phyloP scores from a whole-genome alignment of 2,888 invertebrate species.

The Tanypteryx hageni region DNA sequence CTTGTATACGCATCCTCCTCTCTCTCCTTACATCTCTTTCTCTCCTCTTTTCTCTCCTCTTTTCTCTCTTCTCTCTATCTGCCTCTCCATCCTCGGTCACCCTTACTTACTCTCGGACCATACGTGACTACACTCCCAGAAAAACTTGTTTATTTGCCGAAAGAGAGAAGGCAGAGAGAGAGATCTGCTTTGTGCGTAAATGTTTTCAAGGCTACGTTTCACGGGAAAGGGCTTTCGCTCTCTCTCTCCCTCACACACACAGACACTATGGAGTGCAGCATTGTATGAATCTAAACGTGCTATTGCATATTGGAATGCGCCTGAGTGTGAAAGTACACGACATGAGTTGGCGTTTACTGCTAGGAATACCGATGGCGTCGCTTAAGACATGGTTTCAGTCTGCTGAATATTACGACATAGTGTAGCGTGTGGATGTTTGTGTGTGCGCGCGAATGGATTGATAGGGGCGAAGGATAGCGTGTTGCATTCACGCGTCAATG shows the following conservation, averaged over 20 bases:
- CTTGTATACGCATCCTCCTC: not conserved
- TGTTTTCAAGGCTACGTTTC: not conserved
- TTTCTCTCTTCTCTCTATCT: not conserved
- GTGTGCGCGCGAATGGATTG: not conserved
- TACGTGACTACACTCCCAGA: slow-evolving; percentile 8
- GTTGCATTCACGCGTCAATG: not conserved
- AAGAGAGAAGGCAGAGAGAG: not conserved
- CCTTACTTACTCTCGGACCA: not conserved
- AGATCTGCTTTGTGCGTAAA: slow-evolving; percentile 7
- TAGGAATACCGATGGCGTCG: not conserved
- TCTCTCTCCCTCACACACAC: not conserved
- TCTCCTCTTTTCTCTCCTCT: not conserved
- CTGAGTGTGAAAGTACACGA: slow-evolving; percentile 11
- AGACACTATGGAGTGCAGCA: not conserved
- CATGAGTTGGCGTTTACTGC: slow-evolving; percentile 19
- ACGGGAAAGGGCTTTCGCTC: not conserved
- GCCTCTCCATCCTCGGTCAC: not conserved
- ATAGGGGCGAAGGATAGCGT: not conserved
- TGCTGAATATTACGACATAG: not conserved
- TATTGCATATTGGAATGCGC: not conserved
- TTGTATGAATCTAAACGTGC: slow-evolving; percentile 21
- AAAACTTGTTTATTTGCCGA: slow-evolving; percentile 5
- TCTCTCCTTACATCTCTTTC: not conserved
- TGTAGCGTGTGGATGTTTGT: not conserved
- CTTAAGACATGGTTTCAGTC: not conserved